These are phyloP conservation scores for Orchestia grillus DNA, from an alignment of 1,140 invertebrate genomes.

Conservation along the genomic window DNA sequence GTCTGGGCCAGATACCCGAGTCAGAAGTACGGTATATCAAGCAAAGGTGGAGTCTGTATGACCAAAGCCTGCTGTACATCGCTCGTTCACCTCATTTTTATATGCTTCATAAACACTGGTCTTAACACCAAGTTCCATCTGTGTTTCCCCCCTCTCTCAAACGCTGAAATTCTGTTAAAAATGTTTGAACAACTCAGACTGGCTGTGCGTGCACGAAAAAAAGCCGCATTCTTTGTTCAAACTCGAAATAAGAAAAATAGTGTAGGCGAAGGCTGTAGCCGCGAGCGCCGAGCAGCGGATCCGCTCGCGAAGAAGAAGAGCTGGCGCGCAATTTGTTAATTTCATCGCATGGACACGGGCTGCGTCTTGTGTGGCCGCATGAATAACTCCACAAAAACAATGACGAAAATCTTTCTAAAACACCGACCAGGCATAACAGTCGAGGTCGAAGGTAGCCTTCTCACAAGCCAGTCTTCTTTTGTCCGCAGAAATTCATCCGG, in stretches of 20 bases:
- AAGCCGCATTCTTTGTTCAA: neutral
- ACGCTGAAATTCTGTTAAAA: neutral
- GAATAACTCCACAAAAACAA: conserved; percentile 25
- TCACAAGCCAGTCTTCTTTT: neutral
- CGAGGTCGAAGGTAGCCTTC: neutral
- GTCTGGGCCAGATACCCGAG: neutral
- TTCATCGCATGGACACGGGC: conserved; percentile 8
- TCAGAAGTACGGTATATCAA: neutral
- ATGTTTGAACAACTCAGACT: neutral
- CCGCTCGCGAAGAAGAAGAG: neutral
- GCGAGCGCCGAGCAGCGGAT: neutral
- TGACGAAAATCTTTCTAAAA: conserved; percentile 26
- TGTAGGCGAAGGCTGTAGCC: neutral
- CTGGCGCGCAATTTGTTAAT: conserved; percentile 30
- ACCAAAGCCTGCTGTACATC: neutral
- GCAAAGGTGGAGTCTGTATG: neutral
- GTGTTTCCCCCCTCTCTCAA: neutral
- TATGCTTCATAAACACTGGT: neutral
- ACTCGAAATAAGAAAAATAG: conserved; percentile 10
- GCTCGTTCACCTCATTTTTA: neutral
- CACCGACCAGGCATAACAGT: neutral
- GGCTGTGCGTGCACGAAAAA: neutral
- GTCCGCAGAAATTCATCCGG: neutral
- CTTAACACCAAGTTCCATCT: neutral
- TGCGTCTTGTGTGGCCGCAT: conserved; percentile 3